phyloP scores from a whole-genome alignment of 2,113 vertebrate species.

The Melanerpes formicivorus region DNA sequence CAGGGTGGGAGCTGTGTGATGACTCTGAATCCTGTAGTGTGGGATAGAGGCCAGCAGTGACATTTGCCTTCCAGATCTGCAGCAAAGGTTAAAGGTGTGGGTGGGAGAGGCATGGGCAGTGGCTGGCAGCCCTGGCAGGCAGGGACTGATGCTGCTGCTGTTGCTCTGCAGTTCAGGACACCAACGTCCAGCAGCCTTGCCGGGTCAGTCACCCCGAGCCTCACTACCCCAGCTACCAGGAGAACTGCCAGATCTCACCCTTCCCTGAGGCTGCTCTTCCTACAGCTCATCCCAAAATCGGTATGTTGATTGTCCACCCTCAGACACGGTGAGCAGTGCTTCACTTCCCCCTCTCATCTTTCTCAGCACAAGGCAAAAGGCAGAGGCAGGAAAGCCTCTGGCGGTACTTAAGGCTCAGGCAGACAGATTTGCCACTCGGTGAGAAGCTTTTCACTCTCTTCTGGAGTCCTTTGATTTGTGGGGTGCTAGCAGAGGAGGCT shows the following conservation, averaged over 20 bases:
- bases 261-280: conserved; percentile 80
- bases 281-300: conserved; percentile 78
- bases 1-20: background rate
- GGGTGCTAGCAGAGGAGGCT: background rate
- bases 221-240: conserved; percentile 80
- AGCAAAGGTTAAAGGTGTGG: accelerated
- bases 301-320: background rate
- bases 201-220: conserved; percentile 76
- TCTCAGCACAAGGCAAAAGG: background rate
- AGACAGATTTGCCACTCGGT: background rate
- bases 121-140: background rate
- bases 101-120: accelerated
- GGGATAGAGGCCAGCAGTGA: background rate
- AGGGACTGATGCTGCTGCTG: background rate
- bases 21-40: accelerated
- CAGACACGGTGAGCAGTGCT: background rate
- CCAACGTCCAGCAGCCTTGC: conserved; percentile 74
- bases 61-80: background rate
- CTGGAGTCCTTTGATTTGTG: background rate
- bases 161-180: conserved; percentile 72
- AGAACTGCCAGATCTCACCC: conserved; percentile 77
- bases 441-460: background rate
- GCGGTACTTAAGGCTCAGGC: background rate
- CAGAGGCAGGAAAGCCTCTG: background rate
- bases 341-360: background rate